A percentile compares a stretch with the other conserved stretches of the same genome.
These are phyloP conservation scores for Embidobia sp. DNA, from an alignment of 2,888 invertebrate species.

Conservation along the genomic window DNA sequence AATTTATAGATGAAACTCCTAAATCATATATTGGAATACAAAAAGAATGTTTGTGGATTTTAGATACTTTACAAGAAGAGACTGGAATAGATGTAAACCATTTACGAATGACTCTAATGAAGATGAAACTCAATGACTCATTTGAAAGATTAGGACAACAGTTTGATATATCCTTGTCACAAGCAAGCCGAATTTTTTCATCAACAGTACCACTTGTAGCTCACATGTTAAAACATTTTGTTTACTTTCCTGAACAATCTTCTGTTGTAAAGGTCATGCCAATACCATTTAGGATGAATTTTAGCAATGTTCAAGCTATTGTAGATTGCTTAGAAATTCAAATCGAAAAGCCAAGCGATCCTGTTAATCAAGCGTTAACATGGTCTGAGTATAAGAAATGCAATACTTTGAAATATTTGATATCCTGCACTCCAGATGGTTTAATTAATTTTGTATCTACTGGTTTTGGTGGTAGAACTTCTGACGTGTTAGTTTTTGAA, in stretches of 20 bases:
- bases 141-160: conserved; percentile 34
- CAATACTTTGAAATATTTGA: conserved; percentile 73
- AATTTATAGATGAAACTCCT: conserved; percentile 25
- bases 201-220: conserved; percentile 25
- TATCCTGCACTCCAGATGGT: conserved; percentile 72
- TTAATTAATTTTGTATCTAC: conserved; percentile 74
- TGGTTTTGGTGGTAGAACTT: conserved; percentile 73
- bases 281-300: conserved; percentile 64
- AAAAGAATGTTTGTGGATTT: conserved; percentile 33
- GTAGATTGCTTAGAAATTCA: conserved; percentile 73
- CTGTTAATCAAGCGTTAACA: conserved; percentile 69
- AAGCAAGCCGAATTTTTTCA: conserved; percentile 39
- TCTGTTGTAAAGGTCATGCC: conserved; percentile 29
- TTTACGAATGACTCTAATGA: conserved; percentile 46
- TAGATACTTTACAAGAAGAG: conserved; percentile 8
- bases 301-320: conserved; percentile 65
- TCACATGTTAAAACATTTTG: conserved; percentile 30
- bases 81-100: conserved; percentile 7
- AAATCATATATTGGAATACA: conserved; percentile 37
- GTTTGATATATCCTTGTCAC: conserved; percentile 22
- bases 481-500: conserved; percentile 66
- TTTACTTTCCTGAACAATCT: conserved; percentile 16
- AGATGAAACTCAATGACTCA: conserved; percentile 45
- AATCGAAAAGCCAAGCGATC: conserved; percentile 71
- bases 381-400: conserved; percentile 72